Percentiles rank a stretch among this genome's conserved stretches.
Conservation (phyloP, 2,797 vertebrate species). For the Centropyge bicolor region DNA sequence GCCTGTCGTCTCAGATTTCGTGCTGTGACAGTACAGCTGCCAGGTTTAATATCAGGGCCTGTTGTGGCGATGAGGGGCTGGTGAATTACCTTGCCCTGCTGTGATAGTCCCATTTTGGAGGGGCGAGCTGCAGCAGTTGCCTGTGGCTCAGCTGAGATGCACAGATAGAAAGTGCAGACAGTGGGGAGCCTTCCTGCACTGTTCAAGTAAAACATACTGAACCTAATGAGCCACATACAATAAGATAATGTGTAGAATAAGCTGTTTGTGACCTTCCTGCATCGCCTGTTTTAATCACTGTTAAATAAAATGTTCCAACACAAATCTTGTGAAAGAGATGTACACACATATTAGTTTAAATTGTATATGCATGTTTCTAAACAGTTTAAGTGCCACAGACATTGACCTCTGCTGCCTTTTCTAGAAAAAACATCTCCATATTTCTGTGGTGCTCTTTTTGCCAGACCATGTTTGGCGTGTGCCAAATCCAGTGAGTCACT, state of each 20-base stretch:
- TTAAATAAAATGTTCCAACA: background rate
- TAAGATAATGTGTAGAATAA: conserved; percentile 5
- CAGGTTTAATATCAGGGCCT: conserved; percentile 70
- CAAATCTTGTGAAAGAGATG: conserved; percentile 4
- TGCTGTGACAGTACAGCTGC: conserved; percentile 67
- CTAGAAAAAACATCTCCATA: conserved; percentile 1
- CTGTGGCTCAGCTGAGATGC: conserved; percentile 36
- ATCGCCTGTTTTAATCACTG: background rate
- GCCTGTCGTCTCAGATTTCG: conserved; percentile 74
- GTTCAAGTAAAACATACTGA: conserved; percentile 29
- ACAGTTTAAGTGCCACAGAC: conserved; percentile 5
- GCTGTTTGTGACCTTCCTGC: background rate
- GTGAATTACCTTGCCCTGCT: conserved; percentile 59
- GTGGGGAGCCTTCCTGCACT: conserved; percentile 11
- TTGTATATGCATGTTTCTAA: background rate
- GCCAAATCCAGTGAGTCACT: conserved; percentile 69
- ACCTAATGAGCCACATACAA: conserved; percentile 31
- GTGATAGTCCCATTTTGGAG: conserved; percentile 51
- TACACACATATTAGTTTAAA: background rate
- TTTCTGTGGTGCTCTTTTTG: conserved; percentile 38
- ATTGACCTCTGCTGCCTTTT: background rate
- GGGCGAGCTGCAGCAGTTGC: conserved; percentile 22
- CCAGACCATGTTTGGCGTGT: conserved; percentile 40
- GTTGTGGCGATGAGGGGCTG: conserved; percentile 47
- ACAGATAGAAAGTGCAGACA: conserved; percentile 33